Conservation (phyloP, 2,113 vertebrate genomes). For the Toxostoma redivivum region DNA sequence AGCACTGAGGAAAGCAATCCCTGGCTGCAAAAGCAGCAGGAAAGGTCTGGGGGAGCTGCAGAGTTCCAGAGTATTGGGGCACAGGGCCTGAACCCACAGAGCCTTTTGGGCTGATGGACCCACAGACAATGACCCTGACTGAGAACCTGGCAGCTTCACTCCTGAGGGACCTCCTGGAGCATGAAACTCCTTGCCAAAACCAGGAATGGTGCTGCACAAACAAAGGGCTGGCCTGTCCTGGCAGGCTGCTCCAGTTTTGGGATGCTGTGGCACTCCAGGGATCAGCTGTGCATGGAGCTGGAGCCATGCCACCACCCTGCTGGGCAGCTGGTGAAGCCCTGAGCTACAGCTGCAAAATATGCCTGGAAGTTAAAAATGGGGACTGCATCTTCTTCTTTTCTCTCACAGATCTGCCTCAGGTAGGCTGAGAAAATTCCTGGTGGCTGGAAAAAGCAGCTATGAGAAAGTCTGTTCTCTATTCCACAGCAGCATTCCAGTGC, state of each 20-base stretch:
- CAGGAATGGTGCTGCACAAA: not conserved
- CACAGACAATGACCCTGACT: not conserved
- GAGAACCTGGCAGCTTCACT: not conserved
- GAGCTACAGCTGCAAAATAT: not conserved
- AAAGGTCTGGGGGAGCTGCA: not conserved
- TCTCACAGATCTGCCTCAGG: not conserved
- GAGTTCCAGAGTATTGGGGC: not conserved
- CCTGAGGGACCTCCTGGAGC: not conserved
- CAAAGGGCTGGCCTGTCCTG: not conserved
- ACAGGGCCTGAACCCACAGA: not conserved
- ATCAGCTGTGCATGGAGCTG: rapidly evolving
- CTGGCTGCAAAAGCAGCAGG: not conserved
- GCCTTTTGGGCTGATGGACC: not conserved
- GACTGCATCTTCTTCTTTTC: not conserved
- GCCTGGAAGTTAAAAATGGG: not conserved
- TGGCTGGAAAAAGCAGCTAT: not conserved
- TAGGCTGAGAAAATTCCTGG: not conserved
- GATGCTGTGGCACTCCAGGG: not conserved
- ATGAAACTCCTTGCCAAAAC: not conserved
- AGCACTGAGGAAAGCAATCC: not conserved
- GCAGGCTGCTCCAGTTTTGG: not conserved
- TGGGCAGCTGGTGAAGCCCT: not conserved
- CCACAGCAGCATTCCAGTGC: rapidly evolving
- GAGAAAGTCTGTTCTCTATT: not conserved
- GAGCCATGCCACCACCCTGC: rapidly evolving